A percentile compares a stretch with the other conserved stretches of the same genome.
Conservation (phyloP, 2,888 invertebrate genomes). For the Augochlorella aurata region DNA sequence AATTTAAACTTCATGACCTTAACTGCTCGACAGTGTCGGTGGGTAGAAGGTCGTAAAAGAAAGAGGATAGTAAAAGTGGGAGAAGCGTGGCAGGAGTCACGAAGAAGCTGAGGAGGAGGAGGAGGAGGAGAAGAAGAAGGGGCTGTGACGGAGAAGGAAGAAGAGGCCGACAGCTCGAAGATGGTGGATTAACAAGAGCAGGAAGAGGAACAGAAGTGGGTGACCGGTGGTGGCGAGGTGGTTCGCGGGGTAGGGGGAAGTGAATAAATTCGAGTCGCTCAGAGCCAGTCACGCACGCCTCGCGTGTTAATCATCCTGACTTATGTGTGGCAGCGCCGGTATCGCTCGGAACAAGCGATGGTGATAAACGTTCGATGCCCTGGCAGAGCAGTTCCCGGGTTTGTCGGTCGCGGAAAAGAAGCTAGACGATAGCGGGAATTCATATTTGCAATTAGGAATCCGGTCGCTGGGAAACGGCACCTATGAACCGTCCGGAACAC, state of each 20-base stretch:
- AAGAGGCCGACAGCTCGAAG: slow-evolving; percentile 18
- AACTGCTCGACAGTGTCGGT: slow-evolving; percentile 51
- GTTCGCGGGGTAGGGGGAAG: slow-evolving; percentile 52
- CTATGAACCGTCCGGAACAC: slow-evolving; percentile 25
- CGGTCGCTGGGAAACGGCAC: slow-evolving; percentile 19
- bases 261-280: slow-evolving; percentile 74
- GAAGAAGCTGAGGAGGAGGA: not conserved
- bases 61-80: not conserved
- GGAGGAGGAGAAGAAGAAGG: not conserved
- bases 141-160: not conserved
- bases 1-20: slow-evolving; percentile 68
- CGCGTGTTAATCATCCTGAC: slow-evolving; percentile 78
- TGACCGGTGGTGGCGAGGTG: slow-evolving; percentile 26
- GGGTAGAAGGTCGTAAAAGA: slow-evolving; percentile 26
- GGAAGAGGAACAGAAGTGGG: not conserved
- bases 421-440: slow-evolving; percentile 64
- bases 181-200: slow-evolving; percentile 38
- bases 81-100: not conserved
- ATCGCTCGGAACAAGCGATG: slow-evolving; percentile 67
- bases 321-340: slow-evolving; percentile 71
- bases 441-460: slow-evolving; percentile 74
- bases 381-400: slow-evolving; percentile 30
- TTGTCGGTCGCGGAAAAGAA: slow-evolving; percentile 35
- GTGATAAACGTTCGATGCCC: slow-evolving; percentile 69
- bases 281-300: slow-evolving; percentile 75